Conservation (phyloP, 2,113 vertebrate genomes). For the Chaetorhynchus papuensis region DNA sequence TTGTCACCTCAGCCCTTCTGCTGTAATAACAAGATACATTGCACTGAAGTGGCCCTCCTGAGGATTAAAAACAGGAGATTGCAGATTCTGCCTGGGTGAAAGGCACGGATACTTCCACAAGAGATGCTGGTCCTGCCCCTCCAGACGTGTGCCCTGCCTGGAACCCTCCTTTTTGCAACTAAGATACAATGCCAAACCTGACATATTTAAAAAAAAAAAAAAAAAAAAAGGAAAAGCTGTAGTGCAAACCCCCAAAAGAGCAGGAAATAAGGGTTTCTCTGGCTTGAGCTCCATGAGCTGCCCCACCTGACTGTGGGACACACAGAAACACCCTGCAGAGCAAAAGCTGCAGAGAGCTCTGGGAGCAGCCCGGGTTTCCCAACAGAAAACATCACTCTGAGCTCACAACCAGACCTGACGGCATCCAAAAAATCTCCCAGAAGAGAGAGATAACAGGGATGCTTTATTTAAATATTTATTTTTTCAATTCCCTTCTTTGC, state of each 20-base stretch:
- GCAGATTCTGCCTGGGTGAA: not conserved
- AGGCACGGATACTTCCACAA: not conserved
- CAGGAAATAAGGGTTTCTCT: not conserved
- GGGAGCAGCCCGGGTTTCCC: not conserved
- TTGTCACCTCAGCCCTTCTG: not conserved
- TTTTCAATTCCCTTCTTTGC: not conserved
- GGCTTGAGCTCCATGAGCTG: not conserved
- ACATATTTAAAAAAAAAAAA: not conserved
- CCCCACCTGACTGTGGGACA: not conserved
- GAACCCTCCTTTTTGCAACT: not conserved
- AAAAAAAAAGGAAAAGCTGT: not conserved
- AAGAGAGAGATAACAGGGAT: not conserved
- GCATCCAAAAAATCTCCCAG: no score
- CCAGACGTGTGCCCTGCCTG: not conserved
- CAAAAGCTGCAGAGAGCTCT: not conserved
- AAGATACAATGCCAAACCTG: not conserved
- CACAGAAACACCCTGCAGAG: not conserved
- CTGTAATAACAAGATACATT: rapidly evolving
- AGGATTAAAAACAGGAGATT: not conserved
- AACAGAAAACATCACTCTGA: rapidly evolving
- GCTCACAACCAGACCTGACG: not conserved
- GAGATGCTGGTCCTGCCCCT: not conserved
- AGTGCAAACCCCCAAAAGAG: not conserved
- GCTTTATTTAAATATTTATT: not conserved
- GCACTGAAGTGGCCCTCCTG: not conserved